phyloP scores from a whole-genome alignment of 1,140 invertebrate genomes.

The Tribolium madens region DNA sequence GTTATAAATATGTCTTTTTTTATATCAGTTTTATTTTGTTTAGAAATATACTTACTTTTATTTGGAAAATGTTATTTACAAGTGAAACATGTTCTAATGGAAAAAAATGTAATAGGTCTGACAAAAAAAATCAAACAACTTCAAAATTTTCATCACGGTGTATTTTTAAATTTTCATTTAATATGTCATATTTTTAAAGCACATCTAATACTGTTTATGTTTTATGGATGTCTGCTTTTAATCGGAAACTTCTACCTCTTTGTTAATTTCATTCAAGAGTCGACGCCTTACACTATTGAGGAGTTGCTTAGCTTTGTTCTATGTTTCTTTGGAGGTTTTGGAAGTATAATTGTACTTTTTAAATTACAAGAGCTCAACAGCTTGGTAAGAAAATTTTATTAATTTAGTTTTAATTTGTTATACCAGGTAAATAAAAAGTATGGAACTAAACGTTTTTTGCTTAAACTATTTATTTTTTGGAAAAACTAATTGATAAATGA shows the following conservation, averaged over 20 bases:
- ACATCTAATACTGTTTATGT: neutral
- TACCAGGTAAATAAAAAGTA: no score
- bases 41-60: neutral
- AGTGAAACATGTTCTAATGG: neutral
- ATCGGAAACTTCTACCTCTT: neutral
- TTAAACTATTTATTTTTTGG: no score
- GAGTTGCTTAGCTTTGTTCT: neutral
- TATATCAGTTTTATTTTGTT: neutral
- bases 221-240: neutral
- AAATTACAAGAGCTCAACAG: neutral
- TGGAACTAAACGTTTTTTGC: no score
- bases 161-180: neutral
- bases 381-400: neutral
- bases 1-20: neutral
- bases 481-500: no score
- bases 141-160: neutral
- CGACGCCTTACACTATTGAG: neutral
- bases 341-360: neutral
- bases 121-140: neutral
- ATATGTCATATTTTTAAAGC: neutral
- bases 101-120: neutral
- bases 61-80: neutral
- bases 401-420: no score
- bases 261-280: neutral
- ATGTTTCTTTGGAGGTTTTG: neutral